phyloP scores from a whole-genome alignment of 2,113 vertebrate species.

The Coptodon bakossiorum region DNA sequence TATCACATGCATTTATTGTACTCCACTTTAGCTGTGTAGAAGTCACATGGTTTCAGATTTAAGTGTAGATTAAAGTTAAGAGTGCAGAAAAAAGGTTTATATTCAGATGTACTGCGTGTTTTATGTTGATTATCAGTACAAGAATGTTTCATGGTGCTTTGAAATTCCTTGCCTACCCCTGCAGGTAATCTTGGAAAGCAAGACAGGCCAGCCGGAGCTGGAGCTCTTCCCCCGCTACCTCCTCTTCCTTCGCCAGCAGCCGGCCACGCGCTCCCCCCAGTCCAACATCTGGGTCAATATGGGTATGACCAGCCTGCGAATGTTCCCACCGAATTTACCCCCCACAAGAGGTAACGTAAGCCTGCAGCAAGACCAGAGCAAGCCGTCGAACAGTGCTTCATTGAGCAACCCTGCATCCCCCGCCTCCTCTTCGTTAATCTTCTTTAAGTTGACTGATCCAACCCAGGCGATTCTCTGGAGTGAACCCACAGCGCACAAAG shows the following conservation, averaged over 20 bases:
- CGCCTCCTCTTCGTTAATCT: slow-evolving; percentile 6
- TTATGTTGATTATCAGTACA: background rate
- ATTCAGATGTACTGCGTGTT: background rate
- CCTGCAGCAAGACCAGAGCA: slow-evolving; percentile 91
- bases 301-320: slow-evolving; percentile 99
- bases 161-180: background rate
- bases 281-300: slow-evolving; percentile 99
- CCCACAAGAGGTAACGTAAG: slow-evolving; percentile 92
- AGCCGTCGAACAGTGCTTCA: slow-evolving; percentile 29
- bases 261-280: slow-evolving; percentile 87
- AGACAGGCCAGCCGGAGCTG: slow-evolving; percentile 78
- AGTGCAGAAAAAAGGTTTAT: background rate
- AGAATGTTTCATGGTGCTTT: background rate
- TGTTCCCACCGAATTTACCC: slow-evolving; percentile 91
- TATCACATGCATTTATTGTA: background rate
- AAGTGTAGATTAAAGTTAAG: background rate
- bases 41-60: background rate
- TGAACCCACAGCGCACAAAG: background rate
- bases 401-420: slow-evolving; percentile 1
- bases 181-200: slow-evolving; percentile 89
- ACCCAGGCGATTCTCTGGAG: background rate
- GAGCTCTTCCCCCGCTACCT: slow-evolving; percentile 93
- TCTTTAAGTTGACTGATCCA: slow-evolving; percentile 35
- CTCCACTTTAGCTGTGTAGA: background rate
- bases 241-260: slow-evolving; percentile 95